A percentile compares a stretch with the other conserved stretches of the same genome.
phyloP scores from a whole-genome alignment of 2,888 invertebrate species.

The Drosophila prolongata region DNA sequence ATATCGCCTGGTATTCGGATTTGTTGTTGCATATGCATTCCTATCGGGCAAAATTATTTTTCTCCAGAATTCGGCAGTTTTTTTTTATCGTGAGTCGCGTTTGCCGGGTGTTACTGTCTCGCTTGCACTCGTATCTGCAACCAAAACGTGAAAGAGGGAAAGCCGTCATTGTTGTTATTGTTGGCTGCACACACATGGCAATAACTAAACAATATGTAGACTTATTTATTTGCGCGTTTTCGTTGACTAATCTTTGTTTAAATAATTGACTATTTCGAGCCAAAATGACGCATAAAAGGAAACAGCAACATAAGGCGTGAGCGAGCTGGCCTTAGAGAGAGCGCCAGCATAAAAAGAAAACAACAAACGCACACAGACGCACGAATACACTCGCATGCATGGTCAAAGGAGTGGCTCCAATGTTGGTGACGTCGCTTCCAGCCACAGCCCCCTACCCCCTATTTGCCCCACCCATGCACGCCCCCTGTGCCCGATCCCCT shows the following conservation, averaged over 20 bases:
- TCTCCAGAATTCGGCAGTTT: conserved; percentile 8
- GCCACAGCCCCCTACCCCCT: conserved; percentile 22
- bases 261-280: conserved; percentile 73
- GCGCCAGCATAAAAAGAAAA: conserved; percentile 47
- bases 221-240: conserved; percentile 54
- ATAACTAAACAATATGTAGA: conserved; percentile 41
- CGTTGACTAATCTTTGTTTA: conserved; percentile 70
- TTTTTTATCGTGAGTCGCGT: conserved; percentile 5
- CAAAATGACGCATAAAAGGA: conserved; percentile 66
- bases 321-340: conserved; percentile 8
- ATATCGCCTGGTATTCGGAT: conserved; percentile 4
- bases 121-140: conserved; percentile 15
- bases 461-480: neutral
- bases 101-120: conserved; percentile 14
- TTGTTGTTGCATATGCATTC: conserved; percentile 15
- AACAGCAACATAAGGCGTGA: conserved; percentile 21
- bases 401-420: conserved; percentile 47
- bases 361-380: conserved; percentile 22
- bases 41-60: conserved; percentile 16
- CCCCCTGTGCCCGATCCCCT: no score
- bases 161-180: conserved; percentile 14
- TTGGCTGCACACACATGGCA: conserved; percentile 61
- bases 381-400: conserved; percentile 27
- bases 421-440: conserved; percentile 44
- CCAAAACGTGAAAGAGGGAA: conserved; percentile 57